Base-by-base conservation (phyloP, 2,113 vertebrate species). In the Chrysochloris asiatica region DNA sequence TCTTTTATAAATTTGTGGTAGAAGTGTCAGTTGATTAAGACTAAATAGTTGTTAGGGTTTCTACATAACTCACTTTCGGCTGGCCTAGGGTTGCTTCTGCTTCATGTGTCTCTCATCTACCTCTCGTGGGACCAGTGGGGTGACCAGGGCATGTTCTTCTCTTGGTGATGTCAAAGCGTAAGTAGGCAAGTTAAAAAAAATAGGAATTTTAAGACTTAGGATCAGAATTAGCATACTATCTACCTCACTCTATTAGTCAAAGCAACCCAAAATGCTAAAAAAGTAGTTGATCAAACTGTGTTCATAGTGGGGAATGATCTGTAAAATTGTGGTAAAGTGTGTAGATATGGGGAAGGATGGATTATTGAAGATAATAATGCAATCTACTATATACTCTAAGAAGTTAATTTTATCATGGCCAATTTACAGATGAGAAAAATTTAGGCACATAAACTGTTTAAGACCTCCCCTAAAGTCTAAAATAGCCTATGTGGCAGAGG, bases 211-310 rank as follows among this genome's bases (percentile, higher is more conserved):
- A 26, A 79, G 50, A 28, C 52, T n/a, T 41, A 63, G 2, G 3
- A 6, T 88, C 7, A n/a, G 33, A 83, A n/a, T 2, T 63, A 67
- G 33, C 26, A 45, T 3, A 30, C 4, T 24, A 12, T 65, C 26
- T 48, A 36, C 38, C 33, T 91, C 33, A 17, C 75, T 30, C 78
- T 63, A 56, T 33, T 43, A 8, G 24, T 45, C 67, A 63, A 3
- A 65, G 1, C 19, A 67, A 63, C 8, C 2, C 48, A 43, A 67
- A 45, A 1, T 63, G 22, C 14, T 45, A 26, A 77, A 22, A 36
- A 45, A 12, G 7, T n/a, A 43, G 16, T 4, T 24, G 36, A 28
- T 38, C 24, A 52, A 65, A 14, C 14, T 0, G 0, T 71, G 7
- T 36, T 16, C 22, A 36, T 9, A 13, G 19, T 38, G 17, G 22